Base-by-base conservation (phyloP, 2,888 invertebrate genomes). In the Phalera bucephala region DNA sequence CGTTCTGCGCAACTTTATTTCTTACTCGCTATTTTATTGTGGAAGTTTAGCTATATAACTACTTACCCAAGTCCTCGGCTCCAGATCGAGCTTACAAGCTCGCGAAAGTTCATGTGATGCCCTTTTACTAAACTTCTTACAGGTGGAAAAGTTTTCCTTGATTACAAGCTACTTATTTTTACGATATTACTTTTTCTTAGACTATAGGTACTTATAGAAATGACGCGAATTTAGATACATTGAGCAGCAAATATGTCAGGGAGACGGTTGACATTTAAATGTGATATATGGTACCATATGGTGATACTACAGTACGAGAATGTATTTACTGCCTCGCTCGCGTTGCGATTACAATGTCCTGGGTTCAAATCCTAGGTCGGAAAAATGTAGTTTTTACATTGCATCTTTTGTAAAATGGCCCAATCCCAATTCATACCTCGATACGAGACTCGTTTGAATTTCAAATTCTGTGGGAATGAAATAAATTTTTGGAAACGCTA, bases 361-460 rank as follows among this genome's bases (percentile, higher is more conserved):
- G n/a, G n/a, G n/a, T n/a, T n/a, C n/a, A n/a, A n/a, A n/a, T n/a
- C n/a, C n/a, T n/a, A n/a, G n/a, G n/a, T n/a, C n/a, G n/a, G n/a
- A n/a, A n/a, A n/a, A n/a, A n/a, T n/a, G n/a, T n/a, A n/a, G n/a
- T n/a, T n/a, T n/a, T n/a, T n/a, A n/a, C n/a, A n/a, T 17, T 5
- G 17, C 3, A 17, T 17, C 17, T 17, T 17, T 58, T 50, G 44
- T 44, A 43, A 45, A 60, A 60, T 54, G 45, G 48, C 46, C 46
- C 46, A 43, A 52, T 54, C 54, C 54, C 51, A 63, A 54, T 60
- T 56, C 55, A 54, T 57, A 54, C 52, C 51, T 42, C 37, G 40
- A 45, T 40, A 47, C 42, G 39, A 13, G 48, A 41, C 38, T 39
- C 38, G 46, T 43, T 40, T 36, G 26, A 37, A 26, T 38, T 34